These are phyloP conservation scores for Zaprionus tsacasi DNA, from an alignment of 1,140 invertebrate genomes.

Conservation along the genomic window DNA sequence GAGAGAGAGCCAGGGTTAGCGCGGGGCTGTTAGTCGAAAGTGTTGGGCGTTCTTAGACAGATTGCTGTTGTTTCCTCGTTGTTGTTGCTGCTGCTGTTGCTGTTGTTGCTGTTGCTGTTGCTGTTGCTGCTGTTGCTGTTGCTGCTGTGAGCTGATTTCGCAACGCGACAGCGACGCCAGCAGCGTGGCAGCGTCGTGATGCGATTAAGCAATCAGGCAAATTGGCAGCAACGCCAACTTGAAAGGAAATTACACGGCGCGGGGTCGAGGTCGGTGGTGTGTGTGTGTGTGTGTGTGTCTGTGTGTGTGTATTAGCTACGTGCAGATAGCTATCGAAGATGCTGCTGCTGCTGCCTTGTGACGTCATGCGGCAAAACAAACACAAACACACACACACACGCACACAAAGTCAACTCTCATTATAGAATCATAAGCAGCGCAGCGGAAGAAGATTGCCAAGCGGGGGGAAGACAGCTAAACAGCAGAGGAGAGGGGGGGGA, in stretches of 20 bases:
- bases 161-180: constrained; percentile 39
- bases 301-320: constrained; percentile 33
- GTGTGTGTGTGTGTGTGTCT: constrained; percentile 5
- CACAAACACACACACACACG: constrained; percentile 29
- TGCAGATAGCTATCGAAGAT: constrained; percentile 33
- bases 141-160: constrained; percentile 67
- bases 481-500: not conserved
- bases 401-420: constrained; percentile 35
- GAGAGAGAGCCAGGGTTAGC: not conserved
- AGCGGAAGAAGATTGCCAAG: not conserved
- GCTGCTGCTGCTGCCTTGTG: constrained; percentile 26
- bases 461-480: not conserved
- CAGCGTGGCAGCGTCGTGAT: constrained; percentile 61
- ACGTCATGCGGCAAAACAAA: constrained; percentile 41
- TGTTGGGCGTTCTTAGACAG: constrained; percentile 53
- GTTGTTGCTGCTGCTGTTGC: constrained; percentile 27
- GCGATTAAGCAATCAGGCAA: constrained; percentile 82
- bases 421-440: constrained; percentile 40
- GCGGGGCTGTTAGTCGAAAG: constrained; percentile 26
- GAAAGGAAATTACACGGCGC: constrained; percentile 76
- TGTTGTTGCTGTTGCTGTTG: constrained; percentile 36
- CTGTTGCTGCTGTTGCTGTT: constrained; percentile 26
- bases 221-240: constrained; percentile 82
- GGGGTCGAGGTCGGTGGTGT: not conserved
- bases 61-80: constrained; percentile 26